Evolutionary conservation across 2,888 invertebrate species (phyloP), one percentile per base, ranked within the genome.

Genomic region (Augiades crinisus): DNA sequence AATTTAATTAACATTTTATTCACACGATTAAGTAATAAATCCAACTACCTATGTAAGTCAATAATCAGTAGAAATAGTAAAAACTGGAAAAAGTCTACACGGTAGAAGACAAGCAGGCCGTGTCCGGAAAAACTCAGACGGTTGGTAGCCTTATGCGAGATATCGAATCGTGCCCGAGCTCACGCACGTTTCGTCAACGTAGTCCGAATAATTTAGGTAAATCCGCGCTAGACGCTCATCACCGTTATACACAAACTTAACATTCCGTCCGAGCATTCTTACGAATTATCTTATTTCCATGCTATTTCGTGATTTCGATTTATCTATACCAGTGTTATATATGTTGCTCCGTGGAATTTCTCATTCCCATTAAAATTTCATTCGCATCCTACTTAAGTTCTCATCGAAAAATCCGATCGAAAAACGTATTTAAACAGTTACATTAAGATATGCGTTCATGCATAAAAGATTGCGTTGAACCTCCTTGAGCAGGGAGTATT

Each of bases 171-270:
- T 66, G 68, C 64, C 61, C 65, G 57, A 63, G 62, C 61, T 67
- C 73, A 67, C 68, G 77, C 78, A 81, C 75, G 75, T 67, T 68
- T 70, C 57, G 64, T 67, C 67, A 75, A 81, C 78, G 78, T 74
- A 78, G 70, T 72, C 75, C 75, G 81, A 87, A 85, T 83, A 83
- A 78, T 83, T 85, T 81, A 84, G 78, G 75, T 79, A 84, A 84
- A 83, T 81, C 80, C 71, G 68, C 68, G 70, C 70, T 72, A 84
- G 81, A 82, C 78, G 65, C 65, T 65, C 68, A 66, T 67, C 68
- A 80, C 87, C 86, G 87, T 87, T 88, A 87, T 57, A 56, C 58
- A 64, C 57, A 65, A 47, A 47, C 33, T 85, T 83, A 78, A 65
- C 70, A 86, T 88, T 85, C 84, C 56, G 63, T 62, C 58, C 76